Evolutionary conservation across 1,140 invertebrate species (phyloP), one percentile per base, ranked within the genome.

Genomic region (Drosophila serrata): DNA sequence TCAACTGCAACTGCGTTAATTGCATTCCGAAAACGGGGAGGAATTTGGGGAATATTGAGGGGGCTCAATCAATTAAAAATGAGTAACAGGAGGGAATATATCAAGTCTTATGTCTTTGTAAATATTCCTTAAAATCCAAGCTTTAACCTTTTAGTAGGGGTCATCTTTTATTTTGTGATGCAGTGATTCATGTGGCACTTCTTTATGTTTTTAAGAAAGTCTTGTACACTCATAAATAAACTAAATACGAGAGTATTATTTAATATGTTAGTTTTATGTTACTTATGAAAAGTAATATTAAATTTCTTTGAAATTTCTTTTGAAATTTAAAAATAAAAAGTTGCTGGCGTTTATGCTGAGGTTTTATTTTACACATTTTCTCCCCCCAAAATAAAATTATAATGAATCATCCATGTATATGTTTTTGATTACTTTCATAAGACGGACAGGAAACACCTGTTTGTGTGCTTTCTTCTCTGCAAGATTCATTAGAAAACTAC

Each of bases 1-100:
- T 72, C 73, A 61, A 45, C 17, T 59, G 53, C 55, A 72, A 72
- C 65, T 58, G 69, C 69, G 68, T 72, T 72, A 72, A 72, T 72
- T 72, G 69, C 69, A 72, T 72, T 72, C 67, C 65, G 35, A 72
- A 72, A 72, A 72, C 33, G 40, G 60, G 51, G 64, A 40, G 64
- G 19, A 70, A 57, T 46, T 15, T n/a, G 49, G 48, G 55, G 33
- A 27, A 70, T 45, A 48, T 57, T 31, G 51, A 57, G 40, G 51
- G 40, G 33, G 19, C 35, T 39, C 29, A 31, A 73, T 72, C 67
- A 60, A 73, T 74, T 74, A 51, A 43, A 37, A 42, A 57, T 72
- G 68, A 72, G 35, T 72, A 72, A 72, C 56, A 6, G 19, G 9
- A 11, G 3, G 19, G 9, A 11, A 27, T 39, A 64, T 45, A 35